Base-by-base conservation (phyloP, 2,797 vertebrate species). In the Selene dorsalis region DNA sequence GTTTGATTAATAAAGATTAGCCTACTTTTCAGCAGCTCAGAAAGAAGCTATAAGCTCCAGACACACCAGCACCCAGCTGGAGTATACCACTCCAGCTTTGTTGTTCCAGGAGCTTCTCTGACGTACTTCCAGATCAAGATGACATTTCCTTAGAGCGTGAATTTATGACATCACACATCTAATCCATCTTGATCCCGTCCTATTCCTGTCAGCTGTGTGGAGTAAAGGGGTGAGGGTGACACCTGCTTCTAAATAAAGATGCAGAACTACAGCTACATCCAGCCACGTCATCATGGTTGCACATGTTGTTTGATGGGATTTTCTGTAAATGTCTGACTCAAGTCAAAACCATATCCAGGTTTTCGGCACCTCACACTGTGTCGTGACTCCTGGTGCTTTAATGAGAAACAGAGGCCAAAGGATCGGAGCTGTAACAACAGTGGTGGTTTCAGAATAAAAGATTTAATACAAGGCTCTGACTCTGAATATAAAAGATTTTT, bases 131-230 rank as follows among this genome's bases (percentile, higher is more conserved):
- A 73, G 41, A 35, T 39, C 16, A 0, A 24, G 18, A 61, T 35
- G 76, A 55, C 45, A 55, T 84, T 86, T 86, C 84, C 80, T 45
- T 6, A 32, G 13, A 52, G 74, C 39, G 26, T 48, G 26, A 45
- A 84, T 77, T 71, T 35, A 71, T 84, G 74, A 79, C 83, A 24
- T 89, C 87, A 69, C 63, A 3, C 4, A 0, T 69, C 70, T 86
- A 87, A 91, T 89, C 89, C 80, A 4, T 84, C 78, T 53, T 82
- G 55, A 84, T 88, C 82, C 84, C 1, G 0, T 80, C 73, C 80
- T 86, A 55, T 77, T 89, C 74, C 68, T 75, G 83, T 77, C 79
- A 82, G 71, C 72, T 65, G 32, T 22, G 3, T 30, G 56, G 55
- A 26, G 57, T 28, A 43, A 65, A 56, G 52, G 56, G 59, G 53